These are phyloP conservation scores for Melanotaenia boesemani DNA, from an alignment of 2,797 vertebrate genomes.

Conservation along the genomic window DNA sequence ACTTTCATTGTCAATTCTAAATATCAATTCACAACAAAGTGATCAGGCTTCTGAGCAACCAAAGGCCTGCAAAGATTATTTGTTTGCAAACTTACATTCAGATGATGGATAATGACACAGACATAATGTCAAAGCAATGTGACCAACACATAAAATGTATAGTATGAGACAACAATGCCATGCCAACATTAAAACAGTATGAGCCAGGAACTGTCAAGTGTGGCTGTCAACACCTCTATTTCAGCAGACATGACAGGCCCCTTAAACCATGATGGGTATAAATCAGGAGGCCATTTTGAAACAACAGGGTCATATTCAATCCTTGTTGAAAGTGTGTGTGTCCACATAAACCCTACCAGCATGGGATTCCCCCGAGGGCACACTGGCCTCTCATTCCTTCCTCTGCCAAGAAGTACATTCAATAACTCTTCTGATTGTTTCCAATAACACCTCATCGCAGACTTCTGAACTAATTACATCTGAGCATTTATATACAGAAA, in stretches of 20 bases:
- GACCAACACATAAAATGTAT: conserved; percentile 25
- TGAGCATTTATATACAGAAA: not conserved
- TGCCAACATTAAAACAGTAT: conserved; percentile 77
- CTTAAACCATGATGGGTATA: conserved; percentile 84
- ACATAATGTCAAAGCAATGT: conserved; percentile 20
- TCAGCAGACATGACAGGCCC: conserved; percentile 80
- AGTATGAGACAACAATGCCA: conserved; percentile 49
- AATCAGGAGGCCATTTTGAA: conserved; percentile 85
- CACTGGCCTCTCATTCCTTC: conserved; percentile 42
- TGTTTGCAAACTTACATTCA: conserved; percentile 1
- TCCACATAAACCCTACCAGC: conserved; percentile 79
- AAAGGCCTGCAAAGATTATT: conserved; percentile 7
- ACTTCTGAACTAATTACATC: not conserved
- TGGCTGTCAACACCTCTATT: conserved; percentile 85
- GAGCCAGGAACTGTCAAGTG: conserved; percentile 80
- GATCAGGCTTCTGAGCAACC: not conserved
- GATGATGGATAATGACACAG: not conserved
- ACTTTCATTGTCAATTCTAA: not conserved
- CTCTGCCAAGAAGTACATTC: conserved; percentile 53
- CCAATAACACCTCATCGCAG: conserved; percentile 32
- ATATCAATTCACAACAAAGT: not conserved
- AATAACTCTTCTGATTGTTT: conserved; percentile 43
- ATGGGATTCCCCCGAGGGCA: conserved; percentile 74
- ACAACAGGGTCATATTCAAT: conserved; percentile 83
- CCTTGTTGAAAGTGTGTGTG: conserved; percentile 76